Base-by-base conservation (phyloP, 2,888 invertebrate species). In the Bombylius major region DNA sequence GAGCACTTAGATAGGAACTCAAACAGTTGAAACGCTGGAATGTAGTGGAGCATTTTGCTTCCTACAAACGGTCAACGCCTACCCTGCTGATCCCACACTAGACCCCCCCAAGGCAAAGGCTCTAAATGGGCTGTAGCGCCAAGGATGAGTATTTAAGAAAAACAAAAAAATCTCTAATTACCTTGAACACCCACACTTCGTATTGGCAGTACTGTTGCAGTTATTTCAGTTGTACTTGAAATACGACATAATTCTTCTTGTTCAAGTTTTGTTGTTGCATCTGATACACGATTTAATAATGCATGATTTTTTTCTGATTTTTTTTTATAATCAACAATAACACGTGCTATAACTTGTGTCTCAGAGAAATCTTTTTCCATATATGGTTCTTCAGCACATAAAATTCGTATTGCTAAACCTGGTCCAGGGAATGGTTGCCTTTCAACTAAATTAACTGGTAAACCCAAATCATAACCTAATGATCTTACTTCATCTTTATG, bases 351-450 rank as follows among this genome's bases (percentile, higher is more conserved):
- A 61, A 93, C 86, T 80, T 92, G 90, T 54, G 96, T 97, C 78
- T 97, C 97, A 13, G 90, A 87, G 75, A 94, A 98, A 76, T 96
- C 94, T 70, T 88, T 82, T 70, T 96, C 96, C 77, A 92, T 87
- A 73, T 82, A 95, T 5, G 98, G 89, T 71, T 97, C 94, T 60
- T 93, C 91, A 58, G 95, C 93, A 76, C 99, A 99, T 45, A 99
- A 78, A 59, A 98, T 87, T 61, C 99, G 81, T 69, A 99, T 97
- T 47, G 99, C 97, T 60, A 99, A 79, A 13, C 99, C 99, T 14
- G 99, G 99, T 4, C 99, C 96, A 23, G 99, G 99, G 77, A 98
- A 99, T 49, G 99, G 99, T 75, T 99, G 99, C 62, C 98, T 80
- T 76, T 91, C 86, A 58, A 99, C 91, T 63, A 99, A 77, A 63